Evolutionary conservation across 2,797 vertebrate species (phyloP), one percentile per base, ranked within the genome.

Genomic region (Cygnus olor): DNA sequence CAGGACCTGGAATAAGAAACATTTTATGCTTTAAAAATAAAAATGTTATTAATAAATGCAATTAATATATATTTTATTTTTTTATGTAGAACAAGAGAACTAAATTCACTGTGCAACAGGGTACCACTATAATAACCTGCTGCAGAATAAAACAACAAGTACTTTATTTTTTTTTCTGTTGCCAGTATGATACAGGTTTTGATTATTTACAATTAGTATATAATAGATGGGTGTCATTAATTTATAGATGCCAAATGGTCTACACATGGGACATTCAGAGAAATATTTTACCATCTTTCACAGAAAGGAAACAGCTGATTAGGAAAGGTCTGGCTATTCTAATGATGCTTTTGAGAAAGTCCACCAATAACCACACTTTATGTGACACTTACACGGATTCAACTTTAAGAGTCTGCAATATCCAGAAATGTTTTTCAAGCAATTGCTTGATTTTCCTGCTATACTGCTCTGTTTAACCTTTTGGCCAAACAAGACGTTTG

Each of bases 71-170:
- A 34, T 28, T 54, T 91, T 95, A 84, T 93, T 86, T 32, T 28
- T 58, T 91, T 95, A 86, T 93, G 25, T 9, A 90, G 72, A 72
- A 28, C 2, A 0, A 91, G 63, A 81, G 34, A 84, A 85, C 45
- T 76, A 70, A 77, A 70, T 88, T 88, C 73, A 69, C 56, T 83
- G 34, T 72, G 42, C 63, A 76, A 66, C 76, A 76, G 81, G 70
- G 85, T 95, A 45, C 69, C 63, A 85, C 91, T 94, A 80, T 89
- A 94, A 93, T 74, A 93, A 79, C 70, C 66, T 91, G 38, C 83
- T 88, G 80, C 66, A 93, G 80, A 95, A 96, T 93, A 88, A 95
- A 94, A 95, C 66, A 94, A 93, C 63, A 94, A 90, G 73, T 88
- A 79, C 80, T 27, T 51, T 25, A 64, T 86, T 76, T 81, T 88